phyloP scores from a whole-genome alignment of 2,797 vertebrate species.

The Sebastes oblongus region DNA sequence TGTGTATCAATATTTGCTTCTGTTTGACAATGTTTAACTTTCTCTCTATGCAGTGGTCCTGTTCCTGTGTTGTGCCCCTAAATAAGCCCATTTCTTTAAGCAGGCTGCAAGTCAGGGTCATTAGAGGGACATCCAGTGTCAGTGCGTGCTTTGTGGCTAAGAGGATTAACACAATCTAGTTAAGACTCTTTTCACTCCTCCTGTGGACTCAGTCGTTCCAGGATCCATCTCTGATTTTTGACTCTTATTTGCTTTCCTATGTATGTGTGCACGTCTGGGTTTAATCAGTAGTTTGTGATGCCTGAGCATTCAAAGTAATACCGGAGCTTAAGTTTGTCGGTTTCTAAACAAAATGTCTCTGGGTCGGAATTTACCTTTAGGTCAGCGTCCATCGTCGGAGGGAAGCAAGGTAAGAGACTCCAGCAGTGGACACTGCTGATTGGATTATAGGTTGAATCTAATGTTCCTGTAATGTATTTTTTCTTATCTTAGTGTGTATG shows the following conservation, averaged over 20 bases:
- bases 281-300: not conserved
- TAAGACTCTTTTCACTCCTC: conserved; percentile 66
- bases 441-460: not conserved
- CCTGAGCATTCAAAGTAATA: not conserved
- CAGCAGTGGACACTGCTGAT: not conserved
- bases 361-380: conserved; percentile 38
- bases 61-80: conserved; percentile 19
- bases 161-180: conserved; percentile 80
- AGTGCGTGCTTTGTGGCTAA: conserved; percentile 62
- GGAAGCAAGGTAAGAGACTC: conserved; percentile 70
- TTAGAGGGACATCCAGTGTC: conserved; percentile 61
- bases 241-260: conserved; percentile 23
- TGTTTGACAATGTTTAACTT: conserved; percentile 67
- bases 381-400: conserved; percentile 35
- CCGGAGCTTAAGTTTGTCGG: not conserved
- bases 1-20: conserved; percentile 59
- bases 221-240: conserved; percentile 56
- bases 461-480: not conserved
- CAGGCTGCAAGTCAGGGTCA: conserved; percentile 39
- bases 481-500: not conserved
- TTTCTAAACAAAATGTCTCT: conserved; percentile 62
- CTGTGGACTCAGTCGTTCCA: conserved; percentile 34
- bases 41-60: not conserved
- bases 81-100: conserved; percentile 64
- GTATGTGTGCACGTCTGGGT: not conserved